phyloP scores from a whole-genome alignment of 2,797 vertebrate species.

The Poeciliopsis presidionis region DNA sequence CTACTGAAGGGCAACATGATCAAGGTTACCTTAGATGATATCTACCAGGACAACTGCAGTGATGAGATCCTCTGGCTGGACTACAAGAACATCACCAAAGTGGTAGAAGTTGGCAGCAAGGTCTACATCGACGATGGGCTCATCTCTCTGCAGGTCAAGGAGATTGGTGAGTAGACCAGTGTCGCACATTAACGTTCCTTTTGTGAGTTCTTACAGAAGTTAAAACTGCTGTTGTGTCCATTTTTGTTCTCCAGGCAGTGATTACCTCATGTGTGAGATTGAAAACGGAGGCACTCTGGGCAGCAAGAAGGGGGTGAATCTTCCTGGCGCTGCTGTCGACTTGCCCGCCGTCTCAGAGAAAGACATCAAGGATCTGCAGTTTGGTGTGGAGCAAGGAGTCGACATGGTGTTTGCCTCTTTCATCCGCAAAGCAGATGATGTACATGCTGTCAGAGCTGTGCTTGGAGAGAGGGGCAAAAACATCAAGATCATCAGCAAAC shows the following conservation, averaged over 20 bases:
- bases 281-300: slow-evolving; percentile 94
- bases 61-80: slow-evolving; percentile 92
- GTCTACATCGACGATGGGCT: slow-evolving; percentile 96
- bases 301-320: slow-evolving; percentile 98
- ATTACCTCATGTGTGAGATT: slow-evolving; percentile 87
- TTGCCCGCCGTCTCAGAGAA: slow-evolving; percentile 95
- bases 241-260: slow-evolving; percentile 77
- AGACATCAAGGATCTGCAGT: slow-evolving; percentile 92
- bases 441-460: slow-evolving; percentile 91
- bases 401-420: slow-evolving; percentile 99
- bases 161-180: slow-evolving; percentile 83
- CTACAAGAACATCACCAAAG: slow-evolving; percentile 95
- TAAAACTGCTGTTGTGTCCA: neutral
- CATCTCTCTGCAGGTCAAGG: slow-evolving; percentile 91
- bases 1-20: slow-evolving; percentile 89
- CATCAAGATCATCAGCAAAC: slow-evolving; percentile 99
- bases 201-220: neutral
- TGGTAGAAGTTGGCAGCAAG: slow-evolving; percentile 92
- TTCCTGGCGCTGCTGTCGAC: slow-evolving; percentile 94
- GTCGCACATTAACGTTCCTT: neutral
- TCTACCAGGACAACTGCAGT: slow-evolving; percentile 89
- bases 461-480: slow-evolving; percentile 95
- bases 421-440: slow-evolving; percentile 94
- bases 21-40: slow-evolving; percentile 90
- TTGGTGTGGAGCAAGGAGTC: slow-evolving; percentile 91